Percentiles rank a stretch among this genome's conserved stretches.
These are phyloP conservation scores for Forbesichthys agassizii DNA, from an alignment of 2,113 vertebrate species.

Conservation along the genomic window DNA sequence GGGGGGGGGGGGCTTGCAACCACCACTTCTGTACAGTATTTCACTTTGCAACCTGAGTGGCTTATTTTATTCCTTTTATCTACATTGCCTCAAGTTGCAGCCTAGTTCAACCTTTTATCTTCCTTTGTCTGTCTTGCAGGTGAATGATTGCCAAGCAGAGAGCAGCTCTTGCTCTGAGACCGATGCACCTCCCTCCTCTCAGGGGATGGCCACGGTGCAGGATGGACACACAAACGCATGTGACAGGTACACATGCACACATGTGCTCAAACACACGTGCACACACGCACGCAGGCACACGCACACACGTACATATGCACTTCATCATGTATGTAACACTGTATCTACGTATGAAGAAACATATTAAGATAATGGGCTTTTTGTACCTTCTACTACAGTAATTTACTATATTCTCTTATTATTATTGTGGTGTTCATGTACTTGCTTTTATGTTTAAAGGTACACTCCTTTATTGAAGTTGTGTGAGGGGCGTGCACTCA, in stretches of 20 bases:
- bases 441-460: too few relatives aligned
- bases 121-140: constrained; percentile 54
- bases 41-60: background rate
- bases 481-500: too few relatives aligned
- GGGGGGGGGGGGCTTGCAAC: background rate
- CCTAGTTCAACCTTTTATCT: background rate
- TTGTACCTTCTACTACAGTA: too few relatives aligned
- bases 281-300: background rate
- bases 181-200: constrained; percentile 75
- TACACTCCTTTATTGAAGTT: too few relatives aligned
- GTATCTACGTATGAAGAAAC: too few relatives aligned
- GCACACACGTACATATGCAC: background rate
- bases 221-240: constrained; percentile 79
- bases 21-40: background rate
- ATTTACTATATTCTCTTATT: too few relatives aligned
- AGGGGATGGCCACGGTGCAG: constrained; percentile 84
- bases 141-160: constrained; percentile 77
- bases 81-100: background rate
- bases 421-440: too few relatives aligned
- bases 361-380: too few relatives aligned
- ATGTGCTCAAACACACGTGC: too few relatives aligned
- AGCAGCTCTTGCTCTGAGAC: constrained; percentile 56
- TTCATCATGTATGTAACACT: background rate
- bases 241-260: constrained; percentile 69
- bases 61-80: background rate